Percentiles rank a stretch among this genome's conserved stretches.
Evolutionary conservation across 2,888 invertebrate genomes (phyloP).

Genomic region (Agriopis marginaria): DNA sequence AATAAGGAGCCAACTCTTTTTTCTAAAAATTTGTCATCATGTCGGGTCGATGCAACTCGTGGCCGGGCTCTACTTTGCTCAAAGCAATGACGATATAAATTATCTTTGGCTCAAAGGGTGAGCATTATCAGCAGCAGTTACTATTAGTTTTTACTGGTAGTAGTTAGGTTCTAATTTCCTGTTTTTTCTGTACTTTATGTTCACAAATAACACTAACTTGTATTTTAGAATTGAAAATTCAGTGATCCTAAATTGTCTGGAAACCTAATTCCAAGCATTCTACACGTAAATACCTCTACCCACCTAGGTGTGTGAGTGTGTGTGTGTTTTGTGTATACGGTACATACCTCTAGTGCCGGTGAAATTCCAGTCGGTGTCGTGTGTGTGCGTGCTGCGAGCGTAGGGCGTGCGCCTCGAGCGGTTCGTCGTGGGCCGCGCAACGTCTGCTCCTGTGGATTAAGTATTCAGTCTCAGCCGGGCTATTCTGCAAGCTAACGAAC

Average conservation of each 20-base stretch:
- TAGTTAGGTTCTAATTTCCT: too few relatives aligned
- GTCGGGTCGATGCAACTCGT: too few relatives aligned
- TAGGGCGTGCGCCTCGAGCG: conserved; percentile 78
- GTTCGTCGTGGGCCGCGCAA: conserved; percentile 62
- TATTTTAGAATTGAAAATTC: conserved; percentile 4
- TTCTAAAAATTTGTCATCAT: too few relatives aligned
- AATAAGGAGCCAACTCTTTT: too few relatives aligned
- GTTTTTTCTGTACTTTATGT: too few relatives aligned
- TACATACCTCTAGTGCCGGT: conserved; percentile 78
- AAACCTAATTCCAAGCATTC: conserved; percentile 8
- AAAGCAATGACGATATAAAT: too few relatives aligned
- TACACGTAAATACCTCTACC: background rate
- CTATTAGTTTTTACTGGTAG: too few relatives aligned
- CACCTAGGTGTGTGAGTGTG: background rate
- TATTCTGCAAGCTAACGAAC: too few relatives aligned
- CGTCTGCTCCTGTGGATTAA: conserved; percentile 68
- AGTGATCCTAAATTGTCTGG: background rate
- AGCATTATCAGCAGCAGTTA: too few relatives aligned
- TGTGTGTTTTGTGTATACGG: background rate
- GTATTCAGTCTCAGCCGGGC: background rate
- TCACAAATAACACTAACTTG: too few relatives aligned
- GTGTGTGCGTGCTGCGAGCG: conserved; percentile 73
- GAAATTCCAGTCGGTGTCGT: conserved; percentile 81
- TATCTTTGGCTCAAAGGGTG: too few relatives aligned
- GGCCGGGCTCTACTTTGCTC: too few relatives aligned